Evolutionary conservation across 2,797 vertebrate species (phyloP), one percentile per base, ranked within the genome.

Genomic region (Molossus alvarezi): DNA sequence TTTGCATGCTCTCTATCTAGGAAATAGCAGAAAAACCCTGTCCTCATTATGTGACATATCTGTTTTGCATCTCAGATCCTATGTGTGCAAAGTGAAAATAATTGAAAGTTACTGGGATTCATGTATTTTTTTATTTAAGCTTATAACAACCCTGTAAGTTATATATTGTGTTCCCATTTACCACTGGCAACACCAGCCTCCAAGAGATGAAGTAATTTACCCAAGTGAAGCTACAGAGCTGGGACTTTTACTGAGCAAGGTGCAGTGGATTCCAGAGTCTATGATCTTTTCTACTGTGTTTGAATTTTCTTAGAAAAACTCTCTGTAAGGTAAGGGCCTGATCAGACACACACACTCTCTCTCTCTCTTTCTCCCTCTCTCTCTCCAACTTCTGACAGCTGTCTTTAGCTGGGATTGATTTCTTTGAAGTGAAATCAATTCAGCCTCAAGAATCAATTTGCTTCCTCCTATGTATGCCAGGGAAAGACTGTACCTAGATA

Each of bases 381-480:
- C 69, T 17, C 53, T 41, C 64, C 12, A 64, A 37, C 15, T n/a
- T 79, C 58, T 55, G 53, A 86, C 17, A 60, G 57, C 12, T 18
- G 11, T 60, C 18, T 27, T 71, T 3, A 20, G 17, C 64, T 90
- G n/a, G n/a, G 12, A 89, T 27, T 60, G 88, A 91, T 71, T 64
- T 48, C 33, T 85, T 67, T 60, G 23, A 91, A 87, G 1, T 57
- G 37, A 90, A 94, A 72, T 87, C 69, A 87, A 6, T 86, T 96
- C 69, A 75, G 12, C n/a, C 27, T 83, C 15, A 15, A 51, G 15
- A 86, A 76, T 53, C 81, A 73, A 17, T 71, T 75, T 89, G 29
- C 12, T 17, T 82, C 72, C 53, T 84, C 23, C 64, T 79, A 27
- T 13, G 1, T 65, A 62, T 37, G 37, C 9, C 27, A 93, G 93